These are phyloP conservation scores for Pterostichus niger DNA, from an alignment of 2,888 invertebrate species.

Conservation along the genomic window DNA sequence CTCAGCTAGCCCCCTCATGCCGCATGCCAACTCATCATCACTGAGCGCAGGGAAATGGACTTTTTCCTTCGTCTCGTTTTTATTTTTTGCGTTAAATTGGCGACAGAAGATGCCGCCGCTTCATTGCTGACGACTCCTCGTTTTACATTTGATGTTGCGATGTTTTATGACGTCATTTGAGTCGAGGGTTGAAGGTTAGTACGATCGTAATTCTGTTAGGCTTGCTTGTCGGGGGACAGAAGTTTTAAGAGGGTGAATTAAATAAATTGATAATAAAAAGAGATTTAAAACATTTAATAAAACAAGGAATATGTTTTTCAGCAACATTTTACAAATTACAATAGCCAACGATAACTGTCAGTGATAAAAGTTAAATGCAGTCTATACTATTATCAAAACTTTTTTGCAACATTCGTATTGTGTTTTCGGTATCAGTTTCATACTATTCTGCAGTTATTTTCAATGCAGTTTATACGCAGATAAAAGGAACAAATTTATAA, in stretches of 20 bases:
- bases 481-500: conserved; percentile 20
- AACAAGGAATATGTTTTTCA: conserved; percentile 10
- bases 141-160: conserved; percentile 49
- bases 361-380: conserved; percentile 16
- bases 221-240: neutral
- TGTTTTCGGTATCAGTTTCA: conserved; percentile 8
- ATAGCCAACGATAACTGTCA: neutral
- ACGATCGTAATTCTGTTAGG: conserved; percentile 5
- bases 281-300: conserved; percentile 26
- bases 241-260: conserved; percentile 3
- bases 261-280: conserved; percentile 2
- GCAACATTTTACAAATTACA: conserved; percentile 2
- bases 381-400: neutral
- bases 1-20: neutral
- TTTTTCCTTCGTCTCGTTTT: conserved; percentile 52
- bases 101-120: conserved; percentile 52
- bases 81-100: conserved; percentile 59
- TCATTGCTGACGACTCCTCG: conserved; percentile 33
- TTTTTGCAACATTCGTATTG: neutral
- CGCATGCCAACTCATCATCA: conserved; percentile 36
- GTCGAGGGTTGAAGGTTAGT: conserved; percentile 14
- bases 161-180: conserved; percentile 46
- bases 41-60: conserved; percentile 50
- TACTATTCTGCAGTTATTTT: neutral
- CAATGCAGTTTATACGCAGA: conserved; percentile 1